Percentiles rank a stretch among this genome's conserved stretches.
Conservation (phyloP, 2,888 invertebrate genomes). For the Anagyrus pseudococci region DNA sequence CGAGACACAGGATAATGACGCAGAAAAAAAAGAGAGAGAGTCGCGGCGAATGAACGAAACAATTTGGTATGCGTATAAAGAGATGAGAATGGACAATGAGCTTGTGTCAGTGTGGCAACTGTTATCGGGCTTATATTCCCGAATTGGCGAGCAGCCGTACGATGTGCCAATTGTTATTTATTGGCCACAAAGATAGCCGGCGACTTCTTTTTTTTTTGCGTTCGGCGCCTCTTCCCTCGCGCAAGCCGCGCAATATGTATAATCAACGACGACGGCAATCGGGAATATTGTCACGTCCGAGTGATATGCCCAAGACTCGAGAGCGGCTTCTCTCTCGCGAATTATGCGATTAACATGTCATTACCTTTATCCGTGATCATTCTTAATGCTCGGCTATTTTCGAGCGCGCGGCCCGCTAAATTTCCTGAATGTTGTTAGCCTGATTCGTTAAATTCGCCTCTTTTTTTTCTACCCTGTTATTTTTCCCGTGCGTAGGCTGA, state of each 20-base stretch:
- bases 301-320: too few species aligned
- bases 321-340: too few species aligned
- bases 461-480: background rate
- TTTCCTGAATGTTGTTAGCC: background rate
- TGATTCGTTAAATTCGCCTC: background rate
- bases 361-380: slow-evolving; percentile 12
- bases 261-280: too few species aligned
- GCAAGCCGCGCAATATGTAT: background rate
- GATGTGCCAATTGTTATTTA: slow-evolving; percentile 26
- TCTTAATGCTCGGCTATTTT: background rate
- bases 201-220: background rate
- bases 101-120: background rate
- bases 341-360: slow-evolving; percentile 18
- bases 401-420: background rate
- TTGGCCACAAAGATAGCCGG: background rate
- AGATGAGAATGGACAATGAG: too few species aligned
- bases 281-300: background rate
- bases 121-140: slow-evolving; percentile 3
- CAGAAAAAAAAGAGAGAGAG: background rate
- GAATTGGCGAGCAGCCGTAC: slow-evolving; percentile 8
- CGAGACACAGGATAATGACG: background rate
- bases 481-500: too few species aligned
- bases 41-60: background rate
- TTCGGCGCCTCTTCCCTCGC: too few species aligned
- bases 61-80: background rate